A percentile compares a stretch with the other conserved stretches of the same genome.
phyloP scores from a whole-genome alignment of 2,797 vertebrate species.

The Paramormyrops hopkinsi region DNA sequence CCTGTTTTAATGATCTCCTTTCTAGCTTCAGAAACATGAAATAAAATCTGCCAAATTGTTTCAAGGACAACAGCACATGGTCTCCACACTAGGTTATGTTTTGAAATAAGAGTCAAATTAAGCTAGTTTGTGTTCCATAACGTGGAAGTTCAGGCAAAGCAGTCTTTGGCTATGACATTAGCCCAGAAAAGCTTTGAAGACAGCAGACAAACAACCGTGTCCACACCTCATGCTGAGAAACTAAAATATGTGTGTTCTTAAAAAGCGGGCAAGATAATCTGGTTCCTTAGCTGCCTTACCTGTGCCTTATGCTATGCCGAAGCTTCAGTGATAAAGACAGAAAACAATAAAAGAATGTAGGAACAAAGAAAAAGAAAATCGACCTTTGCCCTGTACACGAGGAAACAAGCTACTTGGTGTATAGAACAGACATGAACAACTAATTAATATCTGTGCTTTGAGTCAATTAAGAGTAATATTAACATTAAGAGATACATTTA shows the following conservation, averaged over 20 bases:
- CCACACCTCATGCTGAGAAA: not conserved
- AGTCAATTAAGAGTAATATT: constrained; percentile 1
- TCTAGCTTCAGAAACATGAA: not conserved
- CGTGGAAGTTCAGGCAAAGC: not conserved
- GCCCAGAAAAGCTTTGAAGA: not conserved
- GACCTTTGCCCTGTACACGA: not conserved
- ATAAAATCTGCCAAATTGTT: constrained; percentile 3
- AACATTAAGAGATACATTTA: not conserved
- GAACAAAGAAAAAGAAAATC: not conserved
- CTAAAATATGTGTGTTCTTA: not conserved
- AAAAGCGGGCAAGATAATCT: not conserved
- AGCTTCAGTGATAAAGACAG: not conserved
- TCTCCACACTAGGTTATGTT: constrained; percentile 10
- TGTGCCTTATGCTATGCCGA: not conserved
- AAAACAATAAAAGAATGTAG: not conserved
- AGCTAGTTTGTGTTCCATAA: constrained; percentile 14
- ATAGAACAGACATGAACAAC: not conserved
- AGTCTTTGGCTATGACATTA: constrained; percentile 3
- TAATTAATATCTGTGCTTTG: not conserved
- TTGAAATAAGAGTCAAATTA: constrained; percentile 14
- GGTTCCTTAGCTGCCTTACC: not conserved
- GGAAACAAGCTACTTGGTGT: not conserved
- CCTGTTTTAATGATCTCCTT: constrained; percentile 10
- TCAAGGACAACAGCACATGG: constrained; percentile 14
- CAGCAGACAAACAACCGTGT: not conserved